Evolutionary conservation across 2,797 vertebrate genomes (phyloP), one percentile per base, ranked within the genome.

Genomic region (Manis javanica): DNA sequence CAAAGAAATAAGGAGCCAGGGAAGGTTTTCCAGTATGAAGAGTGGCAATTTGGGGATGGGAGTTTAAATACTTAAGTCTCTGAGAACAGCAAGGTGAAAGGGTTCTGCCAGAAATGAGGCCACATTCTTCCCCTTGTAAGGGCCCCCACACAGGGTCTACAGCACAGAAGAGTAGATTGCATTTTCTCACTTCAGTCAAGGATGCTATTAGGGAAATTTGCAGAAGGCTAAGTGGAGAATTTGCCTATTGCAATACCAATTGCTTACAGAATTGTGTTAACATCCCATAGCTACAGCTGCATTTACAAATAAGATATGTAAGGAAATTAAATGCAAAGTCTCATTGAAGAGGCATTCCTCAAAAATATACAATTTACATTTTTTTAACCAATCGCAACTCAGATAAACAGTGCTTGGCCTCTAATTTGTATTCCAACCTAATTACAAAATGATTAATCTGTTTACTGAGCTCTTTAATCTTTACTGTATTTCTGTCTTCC

Each of bases 401-500:
- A 68, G 10, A 53, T 94, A 96, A 95, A 97, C 95, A 77, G 26
- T 31, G 71, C 61, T 79, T 75, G 86, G 59, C 75, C 95, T 96
- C 74, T 78, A 59, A 87, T 96, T 82, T 81, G 42, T 95, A 81
- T 79, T 78, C 31, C 51, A 74, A 39, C 31, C 63, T 94, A 94
- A 97, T 95, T 92, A 74, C 72, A 90, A 82, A 84, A 89, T 93
- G 95, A 91, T 91, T 87, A 37, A 90, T 81, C 15, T 93, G 8
- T 39, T 94, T 96, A 82, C 81, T 39, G 49, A 77, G 29, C 18
- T 91, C 69, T 88, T 96, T 94, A 66, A 84, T 93, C 37, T 95
- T 92, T 77, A 31, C 53, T n/a, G 16, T 88, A 53, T 82, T 90
- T 95, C 42, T 21, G 63, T 87, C 51, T 74, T 59, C 55, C 71